Evolutionary conservation across 2,888 invertebrate genomes (phyloP).

Genomic region (Phorcus lineatus): DNA sequence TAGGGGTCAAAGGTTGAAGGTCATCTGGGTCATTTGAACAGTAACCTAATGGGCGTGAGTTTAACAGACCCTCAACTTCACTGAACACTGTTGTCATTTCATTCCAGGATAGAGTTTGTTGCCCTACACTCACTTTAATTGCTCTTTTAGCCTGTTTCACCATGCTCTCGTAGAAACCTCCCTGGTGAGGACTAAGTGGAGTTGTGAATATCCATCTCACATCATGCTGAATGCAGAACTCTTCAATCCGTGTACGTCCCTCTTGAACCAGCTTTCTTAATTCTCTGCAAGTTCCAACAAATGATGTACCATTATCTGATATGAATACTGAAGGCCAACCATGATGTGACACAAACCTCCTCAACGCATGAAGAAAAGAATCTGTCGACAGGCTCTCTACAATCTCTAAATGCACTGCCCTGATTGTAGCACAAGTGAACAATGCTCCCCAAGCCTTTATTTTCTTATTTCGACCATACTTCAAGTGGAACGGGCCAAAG

Average conservation of each 20-base stretch:
- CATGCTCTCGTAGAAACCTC: slow-evolving; percentile 25
- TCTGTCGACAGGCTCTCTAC: slow-evolving; percentile 30
- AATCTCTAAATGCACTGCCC: slow-evolving; percentile 34
- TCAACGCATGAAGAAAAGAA: slow-evolving; percentile 29
- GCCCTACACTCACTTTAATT: slow-evolving; percentile 5
- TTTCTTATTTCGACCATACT: slow-evolving; percentile 2
- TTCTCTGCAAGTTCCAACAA: not conserved
- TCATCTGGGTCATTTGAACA: slow-evolving; percentile 28
- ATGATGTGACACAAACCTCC: slow-evolving; percentile 26
- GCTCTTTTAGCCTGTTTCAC: slow-evolving; percentile 28
- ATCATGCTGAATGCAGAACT: slow-evolving; percentile 14
- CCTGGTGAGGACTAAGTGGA: slow-evolving; percentile 28
- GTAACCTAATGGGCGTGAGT: slow-evolving; percentile 32
- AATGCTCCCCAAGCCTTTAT: slow-evolving; percentile 27
- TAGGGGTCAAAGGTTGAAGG: slow-evolving; percentile 28
- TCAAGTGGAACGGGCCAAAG: slow-evolving; percentile 28
- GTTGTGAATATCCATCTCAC: slow-evolving; percentile 23
- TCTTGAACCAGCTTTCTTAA: slow-evolving; percentile 21
- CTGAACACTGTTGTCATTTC: slow-evolving; percentile 30
- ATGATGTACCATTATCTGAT: slow-evolving; percentile 22
- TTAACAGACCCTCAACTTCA: slow-evolving; percentile 20
- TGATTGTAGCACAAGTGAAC: slow-evolving; percentile 28
- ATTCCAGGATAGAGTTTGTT: slow-evolving; percentile 25
- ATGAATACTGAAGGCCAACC: slow-evolving; percentile 29
- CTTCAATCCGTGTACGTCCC: slow-evolving; percentile 10